phyloP scores from a whole-genome alignment of 2,113 vertebrate species.

The Urocolius indicus region DNA sequence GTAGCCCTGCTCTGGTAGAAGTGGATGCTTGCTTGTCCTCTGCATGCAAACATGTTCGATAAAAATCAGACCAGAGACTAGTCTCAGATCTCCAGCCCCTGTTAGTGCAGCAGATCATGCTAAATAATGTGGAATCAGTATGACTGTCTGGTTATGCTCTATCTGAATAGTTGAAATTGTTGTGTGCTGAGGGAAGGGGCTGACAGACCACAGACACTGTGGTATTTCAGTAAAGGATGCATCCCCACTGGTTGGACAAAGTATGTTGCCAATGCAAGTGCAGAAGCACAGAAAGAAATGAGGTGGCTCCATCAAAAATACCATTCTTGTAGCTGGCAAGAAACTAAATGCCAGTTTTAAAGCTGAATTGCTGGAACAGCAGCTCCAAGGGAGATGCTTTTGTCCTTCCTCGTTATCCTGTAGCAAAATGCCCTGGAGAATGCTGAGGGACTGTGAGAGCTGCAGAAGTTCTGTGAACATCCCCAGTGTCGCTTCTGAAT shows the following conservation, averaged over 20 bases:
- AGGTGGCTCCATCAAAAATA: not conserved
- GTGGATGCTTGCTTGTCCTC: not conserved
- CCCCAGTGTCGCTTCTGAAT: not conserved
- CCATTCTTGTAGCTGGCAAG: not conserved
- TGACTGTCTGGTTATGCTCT: not conserved
- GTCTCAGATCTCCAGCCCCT: not conserved
- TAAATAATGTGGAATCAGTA: not conserved
- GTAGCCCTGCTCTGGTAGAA: slow-evolving; percentile 67
- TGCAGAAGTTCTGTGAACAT: not conserved
- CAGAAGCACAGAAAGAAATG: not conserved
- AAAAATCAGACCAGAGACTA: not conserved
- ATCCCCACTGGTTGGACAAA: not conserved
- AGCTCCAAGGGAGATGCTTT: not conserved
- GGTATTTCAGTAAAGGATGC: not conserved
- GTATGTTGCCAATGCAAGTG: not conserved
- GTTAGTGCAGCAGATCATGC: not conserved
- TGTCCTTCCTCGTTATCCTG: not conserved
- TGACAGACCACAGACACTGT: not conserved
- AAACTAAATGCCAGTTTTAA: not conserved
- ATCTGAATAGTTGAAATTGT: not conserved
- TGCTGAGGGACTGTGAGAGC: not conserved
- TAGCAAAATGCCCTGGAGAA: not conserved
- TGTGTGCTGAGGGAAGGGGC: not conserved
- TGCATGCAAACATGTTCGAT: not conserved
- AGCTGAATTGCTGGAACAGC: not conserved